A percentile compares a stretch with the other conserved stretches of the same genome.
Conservation (phyloP, 2,888 invertebrate genomes). For the Tipula vernalis region DNA sequence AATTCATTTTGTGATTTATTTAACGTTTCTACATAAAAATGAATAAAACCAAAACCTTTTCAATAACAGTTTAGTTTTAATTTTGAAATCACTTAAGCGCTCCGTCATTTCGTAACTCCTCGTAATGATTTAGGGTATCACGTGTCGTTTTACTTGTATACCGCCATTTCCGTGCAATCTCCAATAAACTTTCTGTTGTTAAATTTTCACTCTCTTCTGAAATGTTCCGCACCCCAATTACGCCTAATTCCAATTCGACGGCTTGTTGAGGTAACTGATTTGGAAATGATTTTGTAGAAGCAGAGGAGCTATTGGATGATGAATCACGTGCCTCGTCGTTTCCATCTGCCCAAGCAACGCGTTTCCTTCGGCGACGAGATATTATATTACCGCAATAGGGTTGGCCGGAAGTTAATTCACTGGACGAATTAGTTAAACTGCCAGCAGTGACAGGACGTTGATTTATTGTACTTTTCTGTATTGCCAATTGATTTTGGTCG, state of each 20-base stretch:
- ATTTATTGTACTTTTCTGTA: neutral
- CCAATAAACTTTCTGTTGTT: neutral
- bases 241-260: slow-evolving; percentile 15
- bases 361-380: slow-evolving; percentile 9
- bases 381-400: slow-evolving; percentile 17
- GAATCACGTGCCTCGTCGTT: slow-evolving; percentile 7
- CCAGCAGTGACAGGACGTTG: slow-evolving; percentile 12
- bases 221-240: neutral
- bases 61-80: neutral
- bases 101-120: neutral
- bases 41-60: neutral
- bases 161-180: neutral
- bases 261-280: slow-evolving; percentile 14
- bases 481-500: neutral
- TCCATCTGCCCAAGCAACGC: slow-evolving; percentile 14
- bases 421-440: neutral
- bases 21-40: neutral
- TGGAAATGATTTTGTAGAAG: slow-evolving; percentile 14
- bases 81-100: neutral
- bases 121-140: neutral
- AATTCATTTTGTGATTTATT: neutral
- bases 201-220: neutral
- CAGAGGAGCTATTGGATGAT: slow-evolving; percentile 13
- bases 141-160: neutral
- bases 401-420: slow-evolving; percentile 13